phyloP scores from a whole-genome alignment of 2,113 vertebrate genomes.

The Lonchura striata region DNA sequence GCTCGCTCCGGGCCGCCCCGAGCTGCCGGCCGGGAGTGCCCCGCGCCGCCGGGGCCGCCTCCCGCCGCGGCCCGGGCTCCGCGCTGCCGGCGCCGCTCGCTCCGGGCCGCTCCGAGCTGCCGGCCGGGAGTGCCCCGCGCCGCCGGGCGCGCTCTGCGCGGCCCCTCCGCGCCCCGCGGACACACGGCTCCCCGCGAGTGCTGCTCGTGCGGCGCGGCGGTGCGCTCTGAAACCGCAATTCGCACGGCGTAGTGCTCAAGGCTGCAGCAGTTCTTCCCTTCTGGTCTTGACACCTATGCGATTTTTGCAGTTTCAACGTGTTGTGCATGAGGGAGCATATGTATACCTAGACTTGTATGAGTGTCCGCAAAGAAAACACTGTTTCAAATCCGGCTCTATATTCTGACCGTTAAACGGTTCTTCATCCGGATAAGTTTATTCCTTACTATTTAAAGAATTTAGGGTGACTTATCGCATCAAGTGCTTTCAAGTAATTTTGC shows the following conservation, averaged over 20 bases:
- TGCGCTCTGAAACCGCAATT: fast-evolving
- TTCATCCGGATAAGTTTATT: neutral
- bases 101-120: too few species aligned
- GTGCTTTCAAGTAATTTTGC: neutral
- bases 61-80: too few species aligned
- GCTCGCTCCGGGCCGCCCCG: too few species aligned
- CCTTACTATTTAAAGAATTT: neutral
- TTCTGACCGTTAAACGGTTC: neutral
- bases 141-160: too few species aligned
- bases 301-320: fast-evolving
- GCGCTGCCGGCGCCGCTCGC: too few species aligned
- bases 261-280: neutral
- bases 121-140: too few species aligned
- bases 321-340: fast-evolving
- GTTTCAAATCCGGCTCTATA: neutral
- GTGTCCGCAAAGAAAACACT: neutral
- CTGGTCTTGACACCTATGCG: fast-evolving
- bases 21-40: too few species aligned
- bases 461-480: neutral
- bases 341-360: fast-evolving
- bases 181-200: fast-evolving
- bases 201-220: fast-evolving
- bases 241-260: fast-evolving
- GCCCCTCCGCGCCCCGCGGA: too few species aligned
- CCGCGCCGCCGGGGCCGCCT: too few species aligned